These are phyloP conservation scores for Poeciliopsis paucimaculata DNA, from an alignment of 2,797 vertebrate genomes.

Conservation along the genomic window DNA sequence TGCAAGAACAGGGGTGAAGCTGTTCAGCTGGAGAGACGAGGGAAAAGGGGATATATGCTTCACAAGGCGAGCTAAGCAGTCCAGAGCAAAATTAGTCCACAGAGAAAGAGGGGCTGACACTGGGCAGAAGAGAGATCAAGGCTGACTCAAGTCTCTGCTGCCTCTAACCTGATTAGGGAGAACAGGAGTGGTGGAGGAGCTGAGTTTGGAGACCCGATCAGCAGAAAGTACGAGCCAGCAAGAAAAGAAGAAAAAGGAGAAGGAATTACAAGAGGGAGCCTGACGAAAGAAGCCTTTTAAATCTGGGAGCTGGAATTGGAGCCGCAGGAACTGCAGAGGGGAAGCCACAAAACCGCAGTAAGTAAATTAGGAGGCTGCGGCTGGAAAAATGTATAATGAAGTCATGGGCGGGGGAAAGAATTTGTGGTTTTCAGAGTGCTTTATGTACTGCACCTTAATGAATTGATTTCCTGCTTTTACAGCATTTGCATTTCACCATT, in stretches of 20 bases:
- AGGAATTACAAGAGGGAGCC: constrained; percentile 66
- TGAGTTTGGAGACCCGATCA: constrained; percentile 51
- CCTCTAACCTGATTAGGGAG: constrained; percentile 80
- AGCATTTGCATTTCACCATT: constrained; percentile 64
- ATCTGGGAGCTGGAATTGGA: constrained; percentile 74
- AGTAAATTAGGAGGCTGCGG: constrained; percentile 77
- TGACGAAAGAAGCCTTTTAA: constrained; percentile 72
- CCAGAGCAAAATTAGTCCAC: constrained; percentile 61
- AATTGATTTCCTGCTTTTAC: constrained; percentile 73
- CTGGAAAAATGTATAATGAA: constrained; percentile 71
- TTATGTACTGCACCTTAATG: constrained; percentile 72
- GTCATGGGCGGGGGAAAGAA: constrained; percentile 53
- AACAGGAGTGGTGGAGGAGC: constrained; percentile 51
- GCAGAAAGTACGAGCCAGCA: constrained; percentile 39
- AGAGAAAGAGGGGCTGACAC: constrained; percentile 63
- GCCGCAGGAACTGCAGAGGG: constrained; percentile 65
- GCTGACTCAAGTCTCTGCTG: constrained; percentile 71
- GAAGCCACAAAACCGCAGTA: constrained; percentile 77
- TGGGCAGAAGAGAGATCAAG: constrained; percentile 71
- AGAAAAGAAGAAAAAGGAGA: constrained; percentile 45
- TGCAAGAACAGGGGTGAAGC: constrained; percentile 51
- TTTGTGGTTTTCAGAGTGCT: constrained; percentile 69
- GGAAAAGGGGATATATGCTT: constrained; percentile 25
- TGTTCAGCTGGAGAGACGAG: constrained; percentile 31
- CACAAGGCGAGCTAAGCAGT: constrained; percentile 51